These are phyloP conservation scores for Phallusia fumigata DNA, from an alignment of 23 tunicate genomes.

Conservation along the genomic window DNA sequence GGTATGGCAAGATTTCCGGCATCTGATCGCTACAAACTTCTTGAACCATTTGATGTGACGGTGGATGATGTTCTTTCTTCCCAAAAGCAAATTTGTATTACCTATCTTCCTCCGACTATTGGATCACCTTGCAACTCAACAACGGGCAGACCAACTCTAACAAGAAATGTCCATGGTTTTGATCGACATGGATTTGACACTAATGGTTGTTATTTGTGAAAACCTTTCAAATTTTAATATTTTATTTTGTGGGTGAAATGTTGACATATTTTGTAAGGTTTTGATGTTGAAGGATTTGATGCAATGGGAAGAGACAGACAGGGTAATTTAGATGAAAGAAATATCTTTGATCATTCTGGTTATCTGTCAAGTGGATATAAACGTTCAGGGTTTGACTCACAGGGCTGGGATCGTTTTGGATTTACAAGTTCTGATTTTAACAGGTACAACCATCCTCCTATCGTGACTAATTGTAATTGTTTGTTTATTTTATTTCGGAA, in stretches of 20 bases:
- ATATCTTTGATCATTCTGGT: constrained; percentile 41
- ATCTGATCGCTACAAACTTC: constrained; percentile 39
- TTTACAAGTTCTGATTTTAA: constrained; percentile 39
- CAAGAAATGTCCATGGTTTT: constrained; percentile 40
- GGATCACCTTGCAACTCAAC: constrained; percentile 76
- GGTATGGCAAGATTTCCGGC: constrained; percentile 68
- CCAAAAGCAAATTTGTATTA: constrained; percentile 73
- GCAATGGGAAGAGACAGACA: constrained; percentile 30
- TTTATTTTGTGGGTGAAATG: background rate
- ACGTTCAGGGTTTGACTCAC: constrained; percentile 67
- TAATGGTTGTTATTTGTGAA: constrained; percentile 41
- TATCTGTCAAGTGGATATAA: constrained; percentile 46
- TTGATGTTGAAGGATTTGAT: constrained; percentile 66
- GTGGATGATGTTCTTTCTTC: constrained; percentile 75
- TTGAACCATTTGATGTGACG: constrained; percentile 67
- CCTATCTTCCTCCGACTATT: constrained; percentile 78
- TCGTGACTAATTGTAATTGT: too few relatives aligned
- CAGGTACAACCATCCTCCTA: constrained; percentile 27
- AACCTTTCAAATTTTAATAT: background rate
- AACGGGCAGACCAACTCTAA: constrained; percentile 10
- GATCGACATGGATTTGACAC: constrained; percentile 74
- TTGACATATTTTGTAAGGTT: constrained; percentile 29
- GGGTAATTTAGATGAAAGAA: constrained; percentile 48
- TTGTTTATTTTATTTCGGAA: too few relatives aligned
- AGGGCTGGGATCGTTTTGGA: constrained; percentile 73